Evolutionary conservation across 2,113 vertebrate species (phyloP), one percentile per base, ranked within the genome.

Genomic region (Petrocephalus microphthalmus): DNA sequence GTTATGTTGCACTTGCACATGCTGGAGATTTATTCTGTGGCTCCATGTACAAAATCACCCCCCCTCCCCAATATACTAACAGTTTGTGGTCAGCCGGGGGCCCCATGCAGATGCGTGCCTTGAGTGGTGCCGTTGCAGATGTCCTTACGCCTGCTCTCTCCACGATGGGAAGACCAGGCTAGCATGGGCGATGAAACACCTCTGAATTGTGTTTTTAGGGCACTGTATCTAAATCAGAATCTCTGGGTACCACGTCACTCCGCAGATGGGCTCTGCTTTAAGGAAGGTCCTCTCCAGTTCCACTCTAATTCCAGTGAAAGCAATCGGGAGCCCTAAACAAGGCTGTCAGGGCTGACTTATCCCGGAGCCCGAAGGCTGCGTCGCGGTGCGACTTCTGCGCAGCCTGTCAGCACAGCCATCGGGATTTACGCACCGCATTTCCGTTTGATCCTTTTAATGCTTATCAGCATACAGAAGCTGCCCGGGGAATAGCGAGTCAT

Each of bases 231-330:
- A 78, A 47, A 45, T 20, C 11, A 83, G 29, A 47, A 78, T 13
- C 47, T 17, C 51, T 22, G 78, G 78, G 42, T 83, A 4, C 22
- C 17, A 33, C 51, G 42, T 25, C 74, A 56, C 33, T 47, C 51
- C 7, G 33, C 37, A 82, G 25, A 49, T 88, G 52, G 74, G 33
- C 74, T 2, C 19, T n/a, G 51, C 74, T 57, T 57, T 57, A 2
- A 83, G 22, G 47, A n/a, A 49, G 67, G n/a, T 29, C 37, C 13
- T 83, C 52, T 8, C 53, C 29, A 54, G 74, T 52, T 54, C 4
- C 53, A 52, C 87, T 83, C 15, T 89, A 89, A 88, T 88, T 84
- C 81, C 88, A 47, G 33, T 33, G 29, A 54, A 67, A 71, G 83
- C 33, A n/a, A 29, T n/a, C 2, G 57, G 88, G 88, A 54, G 42